Conservation (phyloP, 53 echinoderm and acorn worm genomes). For the Actinopyga echinites region DNA sequence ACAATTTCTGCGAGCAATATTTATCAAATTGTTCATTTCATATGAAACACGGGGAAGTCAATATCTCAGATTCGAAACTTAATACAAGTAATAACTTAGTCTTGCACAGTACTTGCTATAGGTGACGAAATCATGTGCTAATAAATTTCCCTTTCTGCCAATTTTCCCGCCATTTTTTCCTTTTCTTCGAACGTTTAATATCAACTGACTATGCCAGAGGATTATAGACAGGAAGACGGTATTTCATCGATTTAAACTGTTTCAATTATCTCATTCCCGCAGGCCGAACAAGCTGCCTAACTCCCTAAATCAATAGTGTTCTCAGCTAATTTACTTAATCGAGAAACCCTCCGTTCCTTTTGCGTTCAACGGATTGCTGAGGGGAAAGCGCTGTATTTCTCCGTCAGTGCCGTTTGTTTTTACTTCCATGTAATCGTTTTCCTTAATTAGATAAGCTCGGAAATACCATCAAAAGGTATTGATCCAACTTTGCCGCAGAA, state of each 20-base stretch:
- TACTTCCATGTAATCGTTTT: constrained; percentile 44
- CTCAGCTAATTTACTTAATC: constrained; percentile 49
- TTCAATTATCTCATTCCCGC: constrained; percentile 37
- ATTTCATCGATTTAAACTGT: constrained; percentile 46
- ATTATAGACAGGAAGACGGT: constrained; percentile 45
- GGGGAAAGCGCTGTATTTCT: constrained; percentile 1
- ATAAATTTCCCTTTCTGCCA: constrained; percentile 25
- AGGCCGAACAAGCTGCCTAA: constrained; percentile 49
- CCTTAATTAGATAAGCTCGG: constrained; percentile 51
- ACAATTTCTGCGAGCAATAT: constrained; percentile 25
- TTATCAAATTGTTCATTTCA: background rate
- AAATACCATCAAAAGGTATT: constrained; percentile 51
- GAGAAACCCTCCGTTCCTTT: constrained; percentile 1
- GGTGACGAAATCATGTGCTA: constrained; percentile 42
- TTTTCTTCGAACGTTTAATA: constrained; percentile 34
- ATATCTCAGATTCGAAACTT: background rate
- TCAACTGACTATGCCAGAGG: constrained; percentile 40
- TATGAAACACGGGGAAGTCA: constrained; percentile 15
- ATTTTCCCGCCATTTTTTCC: constrained; percentile 30
- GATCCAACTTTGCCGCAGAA: constrained; percentile 42
- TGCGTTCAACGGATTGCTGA: constrained; percentile 18
- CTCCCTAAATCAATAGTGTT: constrained; percentile 46
- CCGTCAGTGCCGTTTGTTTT: constrained; percentile 31
- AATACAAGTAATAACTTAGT: constrained; percentile 27
- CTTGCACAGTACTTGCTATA: constrained; percentile 27